Evolutionary conservation across 92 coral and sea anemone species (phyloP).

Genomic region (Porites divaricata): DNA sequence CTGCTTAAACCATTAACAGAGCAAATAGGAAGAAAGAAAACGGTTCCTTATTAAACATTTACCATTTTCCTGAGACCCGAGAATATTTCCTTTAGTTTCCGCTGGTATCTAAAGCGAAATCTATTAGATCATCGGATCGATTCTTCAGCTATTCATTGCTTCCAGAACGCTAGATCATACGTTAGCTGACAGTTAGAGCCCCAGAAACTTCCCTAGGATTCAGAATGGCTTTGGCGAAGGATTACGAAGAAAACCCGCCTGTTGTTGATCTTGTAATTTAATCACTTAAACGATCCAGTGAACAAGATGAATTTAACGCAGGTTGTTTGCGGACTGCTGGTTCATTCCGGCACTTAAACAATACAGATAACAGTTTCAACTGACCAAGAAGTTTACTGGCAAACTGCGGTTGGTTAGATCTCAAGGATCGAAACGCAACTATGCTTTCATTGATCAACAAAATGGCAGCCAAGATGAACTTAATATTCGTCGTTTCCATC

Average conservation of each 20-base stretch:
- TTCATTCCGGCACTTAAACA: background rate
- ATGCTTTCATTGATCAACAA: background rate
- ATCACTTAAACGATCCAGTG: slow-evolving; percentile 7
- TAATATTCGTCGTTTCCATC: background rate
- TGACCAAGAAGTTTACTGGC: background rate
- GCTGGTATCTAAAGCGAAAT: background rate
- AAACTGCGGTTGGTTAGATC: background rate
- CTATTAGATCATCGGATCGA: slow-evolving; percentile 40
- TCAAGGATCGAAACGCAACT: background rate
- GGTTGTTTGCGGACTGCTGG: no score
- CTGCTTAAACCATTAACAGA: slow-evolving; percentile 11
- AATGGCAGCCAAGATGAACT: background rate
- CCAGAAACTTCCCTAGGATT: background rate
- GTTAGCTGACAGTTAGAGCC: background rate
- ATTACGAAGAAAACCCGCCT: background rate
- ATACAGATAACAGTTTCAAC: background rate
- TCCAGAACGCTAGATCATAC: background rate
- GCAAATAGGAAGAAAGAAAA: slow-evolving; percentile 15
- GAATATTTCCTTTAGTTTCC: background rate
- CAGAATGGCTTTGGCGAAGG: background rate
- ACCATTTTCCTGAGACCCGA: slow-evolving; percentile 14
- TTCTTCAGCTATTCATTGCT: background rate
- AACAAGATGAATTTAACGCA: background rate
- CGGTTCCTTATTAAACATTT: slow-evolving; percentile 38
- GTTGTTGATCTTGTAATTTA: slow-evolving; percentile 1